Evolutionary conservation across 92 coral and sea anemone species (phyloP).

Genomic region (Phenganax subtilis): DNA sequence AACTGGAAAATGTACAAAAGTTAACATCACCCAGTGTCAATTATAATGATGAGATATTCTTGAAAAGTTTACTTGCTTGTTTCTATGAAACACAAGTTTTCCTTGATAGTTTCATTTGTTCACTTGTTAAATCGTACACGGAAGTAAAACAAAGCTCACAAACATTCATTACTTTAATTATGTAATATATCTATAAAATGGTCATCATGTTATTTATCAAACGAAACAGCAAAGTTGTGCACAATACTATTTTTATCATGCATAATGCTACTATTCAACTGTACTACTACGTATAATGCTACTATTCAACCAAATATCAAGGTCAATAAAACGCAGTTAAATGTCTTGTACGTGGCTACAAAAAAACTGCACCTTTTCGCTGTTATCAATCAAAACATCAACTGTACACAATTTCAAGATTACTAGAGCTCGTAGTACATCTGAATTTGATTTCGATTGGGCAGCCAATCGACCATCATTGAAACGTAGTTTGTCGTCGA

Average conservation of each 20-base stretch:
- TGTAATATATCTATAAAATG: too few relatives aligned
- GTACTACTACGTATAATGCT: background rate
- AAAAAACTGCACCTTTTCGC: constrained; percentile 52
- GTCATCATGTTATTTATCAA: background rate
- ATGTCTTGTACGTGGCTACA: background rate
- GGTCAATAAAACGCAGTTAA: background rate
- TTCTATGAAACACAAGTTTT: too few relatives aligned
- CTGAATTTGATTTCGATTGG: constrained; percentile 48
- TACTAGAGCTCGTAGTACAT: constrained; percentile 62
- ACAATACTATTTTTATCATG: too few relatives aligned
- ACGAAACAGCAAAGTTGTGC: background rate
- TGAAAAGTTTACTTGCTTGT: too few relatives aligned
- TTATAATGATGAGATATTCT: too few relatives aligned
- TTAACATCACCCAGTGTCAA: too few relatives aligned
- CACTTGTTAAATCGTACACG: too few relatives aligned
- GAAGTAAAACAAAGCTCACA: too few relatives aligned
- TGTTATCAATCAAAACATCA: constrained; percentile 60
- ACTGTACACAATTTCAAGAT: constrained; percentile 72
- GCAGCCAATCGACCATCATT: constrained; percentile 24
- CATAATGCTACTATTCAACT: background rate
- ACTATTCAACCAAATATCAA: background rate
- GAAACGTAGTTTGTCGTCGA: background rate
- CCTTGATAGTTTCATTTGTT: too few relatives aligned
- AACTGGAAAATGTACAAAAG: constrained; percentile 46
- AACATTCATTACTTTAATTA: too few relatives aligned